phyloP scores from a whole-genome alignment of 2,113 vertebrate genomes.

The Macroglossus sobrinus region DNA sequence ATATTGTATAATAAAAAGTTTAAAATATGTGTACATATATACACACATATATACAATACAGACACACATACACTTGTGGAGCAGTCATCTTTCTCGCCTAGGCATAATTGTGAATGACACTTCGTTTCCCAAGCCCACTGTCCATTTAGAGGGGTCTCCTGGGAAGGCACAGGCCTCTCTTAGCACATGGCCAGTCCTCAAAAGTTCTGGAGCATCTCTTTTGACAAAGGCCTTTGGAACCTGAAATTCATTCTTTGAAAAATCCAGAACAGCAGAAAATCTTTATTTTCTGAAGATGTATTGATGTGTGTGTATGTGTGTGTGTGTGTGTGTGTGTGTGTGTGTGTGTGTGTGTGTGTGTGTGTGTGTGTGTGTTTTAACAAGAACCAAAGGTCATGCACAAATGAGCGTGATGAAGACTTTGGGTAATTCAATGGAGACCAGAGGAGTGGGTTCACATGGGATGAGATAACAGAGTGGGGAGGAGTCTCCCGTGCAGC shows the following conservation, averaged over 20 bases:
- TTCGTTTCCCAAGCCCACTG: neutral
- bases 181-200: neutral
- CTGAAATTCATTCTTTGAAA: neutral
- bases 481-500: neutral
- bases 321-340: too few relatives aligned
- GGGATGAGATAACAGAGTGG: neutral
- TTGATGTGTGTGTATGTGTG: too few relatives aligned
- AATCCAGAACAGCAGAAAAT: neutral
- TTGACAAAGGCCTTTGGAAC: neutral
- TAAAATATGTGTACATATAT: neutral
- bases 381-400: neutral
- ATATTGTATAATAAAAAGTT: neutral
- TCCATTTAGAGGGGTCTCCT: neutral
- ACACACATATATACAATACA: too few relatives aligned
- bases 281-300: neutral
- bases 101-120: neutral
- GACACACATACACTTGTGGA: neutral
- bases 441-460: too few relatives aligned
- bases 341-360: too few relatives aligned
- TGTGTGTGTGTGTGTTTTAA: too few relatives aligned
- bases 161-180: neutral
- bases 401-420: neutral
- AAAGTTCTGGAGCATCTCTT: neutral
- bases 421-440: neutral
- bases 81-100: neutral